Evolutionary conservation across 92 coral and sea anemone genomes (phyloP).

Genomic region (Pocillopora grandis): DNA sequence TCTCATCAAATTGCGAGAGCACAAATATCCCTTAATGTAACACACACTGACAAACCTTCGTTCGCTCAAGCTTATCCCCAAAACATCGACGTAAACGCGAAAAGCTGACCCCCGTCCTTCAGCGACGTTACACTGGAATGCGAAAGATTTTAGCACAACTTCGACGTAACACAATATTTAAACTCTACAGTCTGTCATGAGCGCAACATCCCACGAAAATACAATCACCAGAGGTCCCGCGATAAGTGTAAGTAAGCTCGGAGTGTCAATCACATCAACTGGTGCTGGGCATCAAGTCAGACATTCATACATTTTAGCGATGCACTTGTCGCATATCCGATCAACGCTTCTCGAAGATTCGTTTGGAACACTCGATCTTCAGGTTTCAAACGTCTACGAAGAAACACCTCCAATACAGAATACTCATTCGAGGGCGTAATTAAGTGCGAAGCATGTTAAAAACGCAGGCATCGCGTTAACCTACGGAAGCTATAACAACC

Average conservation of each 20-base stretch:
- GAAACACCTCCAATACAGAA: conserved; percentile 23
- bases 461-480: conserved; percentile 26
- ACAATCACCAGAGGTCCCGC: conserved; percentile 15
- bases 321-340: neutral
- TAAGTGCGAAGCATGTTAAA: conserved; percentile 41
- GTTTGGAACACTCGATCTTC: neutral
- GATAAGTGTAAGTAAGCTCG: conserved; percentile 28
- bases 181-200: conserved; percentile 29
- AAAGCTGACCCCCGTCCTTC: neutral
- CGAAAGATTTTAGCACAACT: conserved; percentile 28
- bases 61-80: conserved; percentile 11
- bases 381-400: neutral
- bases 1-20: conserved; percentile 13
- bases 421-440: conserved; percentile 27
- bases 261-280: conserved; percentile 38
- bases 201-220: conserved; percentile 22
- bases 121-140: conserved; percentile 30
- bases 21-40: neutral
- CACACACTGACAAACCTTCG: conserved; percentile 13
- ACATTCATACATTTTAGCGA: conserved; percentile 6
- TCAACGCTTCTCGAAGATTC: neutral
- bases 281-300: conserved; percentile 34
- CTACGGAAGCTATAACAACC: conserved; percentile 25
- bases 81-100: conserved; percentile 12
- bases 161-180: conserved; percentile 28